These are phyloP conservation scores for Cylindroiulus punctatus DNA, from an alignment of 2,888 invertebrate species.

Conservation along the genomic window DNA sequence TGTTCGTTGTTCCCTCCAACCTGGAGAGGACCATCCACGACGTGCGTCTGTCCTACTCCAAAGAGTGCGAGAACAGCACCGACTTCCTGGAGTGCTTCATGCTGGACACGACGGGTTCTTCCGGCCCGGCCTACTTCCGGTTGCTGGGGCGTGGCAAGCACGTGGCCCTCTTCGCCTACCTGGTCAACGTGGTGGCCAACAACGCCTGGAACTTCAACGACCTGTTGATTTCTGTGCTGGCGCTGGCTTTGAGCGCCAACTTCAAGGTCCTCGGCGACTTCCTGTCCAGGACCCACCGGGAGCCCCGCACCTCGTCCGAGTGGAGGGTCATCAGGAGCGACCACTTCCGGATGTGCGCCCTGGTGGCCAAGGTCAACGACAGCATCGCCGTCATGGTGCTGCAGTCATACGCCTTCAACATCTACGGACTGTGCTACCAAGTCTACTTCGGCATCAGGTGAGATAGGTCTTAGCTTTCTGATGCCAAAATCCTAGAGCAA, in stretches of 20 bases:
- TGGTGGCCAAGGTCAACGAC: slow-evolving; percentile 15
- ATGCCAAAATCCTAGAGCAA: no score
- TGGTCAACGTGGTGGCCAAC: slow-evolving; percentile 34
- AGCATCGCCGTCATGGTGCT: slow-evolving; percentile 22
- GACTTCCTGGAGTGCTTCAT: neutral
- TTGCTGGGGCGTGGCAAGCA: neutral
- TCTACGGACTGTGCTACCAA: slow-evolving; percentile 49
- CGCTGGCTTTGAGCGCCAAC: slow-evolving; percentile 48
- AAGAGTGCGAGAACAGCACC: slow-evolving; percentile 31
- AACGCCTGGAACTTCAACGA: slow-evolving; percentile 49
- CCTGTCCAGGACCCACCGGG: neutral
- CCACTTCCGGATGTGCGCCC: slow-evolving; percentile 18
- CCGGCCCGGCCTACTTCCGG: neutral
- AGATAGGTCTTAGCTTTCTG: no score
- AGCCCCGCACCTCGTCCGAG: neutral
- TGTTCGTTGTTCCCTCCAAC: neutral
- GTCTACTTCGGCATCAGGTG: slow-evolving; percentile 51
- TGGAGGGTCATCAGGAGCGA: slow-evolving; percentile 25
- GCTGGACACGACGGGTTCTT: neutral
- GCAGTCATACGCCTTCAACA: slow-evolving; percentile 46
- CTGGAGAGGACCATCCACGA: slow-evolving; percentile 25
- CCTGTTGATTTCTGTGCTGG: neutral
- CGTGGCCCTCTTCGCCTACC: neutral
- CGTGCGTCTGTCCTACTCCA: neutral
- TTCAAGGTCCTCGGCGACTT: slow-evolving; percentile 15